phyloP scores from a whole-genome alignment of 2,888 invertebrate species.

The Pachydiplax longipennis region DNA sequence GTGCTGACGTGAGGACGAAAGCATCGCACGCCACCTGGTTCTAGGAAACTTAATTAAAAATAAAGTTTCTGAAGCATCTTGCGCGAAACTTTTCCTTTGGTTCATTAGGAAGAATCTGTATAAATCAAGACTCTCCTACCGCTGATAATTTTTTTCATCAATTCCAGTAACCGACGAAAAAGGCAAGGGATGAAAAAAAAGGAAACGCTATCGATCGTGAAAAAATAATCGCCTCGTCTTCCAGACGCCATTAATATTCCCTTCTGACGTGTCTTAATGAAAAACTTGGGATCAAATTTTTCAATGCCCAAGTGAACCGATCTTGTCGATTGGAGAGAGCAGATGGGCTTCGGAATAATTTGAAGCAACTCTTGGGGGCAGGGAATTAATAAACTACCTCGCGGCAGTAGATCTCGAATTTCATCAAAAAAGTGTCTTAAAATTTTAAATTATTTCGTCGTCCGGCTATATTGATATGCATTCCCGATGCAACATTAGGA shows the following conservation, averaged over 20 bases:
- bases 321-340: neutral
- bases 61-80: slow-evolving; percentile 19
- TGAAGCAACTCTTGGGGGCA: neutral
- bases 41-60: slow-evolving; percentile 37
- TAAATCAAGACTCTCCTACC: slow-evolving; percentile 4
- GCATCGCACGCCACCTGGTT: slow-evolving; percentile 23
- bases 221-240: slow-evolving; percentile 9
- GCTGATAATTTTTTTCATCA: slow-evolving; percentile 31
- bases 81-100: slow-evolving; percentile 8
- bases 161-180: slow-evolving; percentile 2
- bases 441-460: no score
- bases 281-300: neutral
- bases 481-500: no score
- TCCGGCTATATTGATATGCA: no score
- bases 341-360: neutral
- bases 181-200: neutral
- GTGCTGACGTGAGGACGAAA: neutral
- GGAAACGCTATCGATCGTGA: neutral
- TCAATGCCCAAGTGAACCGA: neutral
- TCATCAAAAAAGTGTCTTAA: no score
- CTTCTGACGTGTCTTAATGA: slow-evolving; percentile 19
- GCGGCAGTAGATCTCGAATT: no score
- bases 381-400: no score
- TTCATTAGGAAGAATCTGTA: slow-evolving; percentile 15
- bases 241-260: slow-evolving; percentile 17